Evolutionary conservation across 2,888 invertebrate genomes (phyloP).

Genomic region (Ditula angustiorana): DNA sequence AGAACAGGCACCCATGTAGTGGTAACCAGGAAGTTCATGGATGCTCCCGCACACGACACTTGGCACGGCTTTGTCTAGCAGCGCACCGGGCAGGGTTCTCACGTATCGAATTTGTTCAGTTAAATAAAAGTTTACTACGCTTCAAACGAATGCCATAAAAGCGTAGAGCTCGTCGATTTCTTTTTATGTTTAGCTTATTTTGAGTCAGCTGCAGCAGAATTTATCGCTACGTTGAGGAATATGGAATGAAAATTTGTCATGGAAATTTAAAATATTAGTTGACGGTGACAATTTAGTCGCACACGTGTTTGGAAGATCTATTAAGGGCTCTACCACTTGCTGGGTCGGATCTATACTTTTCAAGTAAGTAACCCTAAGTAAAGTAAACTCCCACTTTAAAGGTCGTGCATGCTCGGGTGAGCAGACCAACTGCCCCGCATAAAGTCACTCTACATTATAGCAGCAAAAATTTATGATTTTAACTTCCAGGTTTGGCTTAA

Average conservation of each 20-base stretch:
- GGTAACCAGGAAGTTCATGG: conserved; percentile 60
- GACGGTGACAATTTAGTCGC: too few relatives aligned
- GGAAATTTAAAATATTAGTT: too few relatives aligned
- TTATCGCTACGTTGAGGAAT: conserved; percentile 1
- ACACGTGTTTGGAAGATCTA: too few relatives aligned
- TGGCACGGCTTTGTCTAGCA: conserved; percentile 63
- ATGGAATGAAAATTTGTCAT: neutral
- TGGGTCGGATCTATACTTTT: too few relatives aligned
- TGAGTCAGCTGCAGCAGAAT: neutral
- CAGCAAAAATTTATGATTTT: too few relatives aligned
- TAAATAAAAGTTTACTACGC: conserved; percentile 25
- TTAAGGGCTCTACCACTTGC: too few relatives aligned
- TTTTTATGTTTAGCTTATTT: conserved; percentile 1
- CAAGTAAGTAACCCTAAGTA: neutral
- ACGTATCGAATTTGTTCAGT: conserved; percentile 17
- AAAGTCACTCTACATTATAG: neutral
- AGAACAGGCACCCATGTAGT: conserved; percentile 29
- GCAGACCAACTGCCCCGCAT: neutral
- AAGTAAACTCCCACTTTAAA: neutral
- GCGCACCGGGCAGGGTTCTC: conserved; percentile 19
- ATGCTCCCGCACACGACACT: conserved; percentile 54
- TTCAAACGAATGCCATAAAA: conserved; percentile 24
- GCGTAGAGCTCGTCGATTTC: conserved; percentile 17
- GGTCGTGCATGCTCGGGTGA: neutral
- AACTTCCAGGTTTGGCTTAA: too few relatives aligned